Percentiles rank a stretch among this genome's conserved stretches.
phyloP scores from a whole-genome alignment of 2,888 invertebrate genomes.

The Boloria selene region DNA sequence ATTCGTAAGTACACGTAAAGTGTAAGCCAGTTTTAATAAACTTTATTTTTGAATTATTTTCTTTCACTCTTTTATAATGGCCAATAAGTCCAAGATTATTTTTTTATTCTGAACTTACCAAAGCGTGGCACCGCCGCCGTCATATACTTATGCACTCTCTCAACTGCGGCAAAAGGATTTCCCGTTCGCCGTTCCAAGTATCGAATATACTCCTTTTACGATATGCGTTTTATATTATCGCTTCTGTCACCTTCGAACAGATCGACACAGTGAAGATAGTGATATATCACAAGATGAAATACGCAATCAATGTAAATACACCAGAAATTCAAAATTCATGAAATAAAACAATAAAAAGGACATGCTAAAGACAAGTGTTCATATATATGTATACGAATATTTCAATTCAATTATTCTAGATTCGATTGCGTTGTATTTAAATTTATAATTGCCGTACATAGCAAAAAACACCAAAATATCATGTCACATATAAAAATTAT shows the following conservation, averaged over 20 bases:
- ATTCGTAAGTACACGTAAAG: too few relatives aligned
- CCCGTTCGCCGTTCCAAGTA: constrained; percentile 40
- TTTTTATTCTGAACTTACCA: constrained; percentile 25
- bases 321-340: constrained; percentile 41
- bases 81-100: constrained; percentile 7
- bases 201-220: constrained; percentile 42
- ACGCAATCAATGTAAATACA: constrained; percentile 48
- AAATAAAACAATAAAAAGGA: constrained; percentile 12
- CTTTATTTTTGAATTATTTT: too few relatives aligned
- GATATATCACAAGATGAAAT: constrained; percentile 62
- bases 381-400: not conserved
- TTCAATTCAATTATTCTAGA: constrained; percentile 17
- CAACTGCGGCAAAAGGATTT: constrained; percentile 16
- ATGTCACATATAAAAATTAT: constrained; percentile 13
- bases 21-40: too few relatives aligned
- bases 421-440: not conserved
- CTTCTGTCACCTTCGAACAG: constrained; percentile 76
- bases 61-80: constrained; percentile 7
- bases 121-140: constrained; percentile 13
- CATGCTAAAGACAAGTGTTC: constrained; percentile 10
- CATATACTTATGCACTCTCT: constrained; percentile 23
- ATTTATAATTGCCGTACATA: constrained; percentile 3
- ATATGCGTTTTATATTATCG: constrained; percentile 51
- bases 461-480: constrained; percentile 16
- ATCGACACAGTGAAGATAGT: constrained; percentile 65